Base-by-base conservation (phyloP, 2,888 invertebrate genomes). In the Cerastoderma edule region DNA sequence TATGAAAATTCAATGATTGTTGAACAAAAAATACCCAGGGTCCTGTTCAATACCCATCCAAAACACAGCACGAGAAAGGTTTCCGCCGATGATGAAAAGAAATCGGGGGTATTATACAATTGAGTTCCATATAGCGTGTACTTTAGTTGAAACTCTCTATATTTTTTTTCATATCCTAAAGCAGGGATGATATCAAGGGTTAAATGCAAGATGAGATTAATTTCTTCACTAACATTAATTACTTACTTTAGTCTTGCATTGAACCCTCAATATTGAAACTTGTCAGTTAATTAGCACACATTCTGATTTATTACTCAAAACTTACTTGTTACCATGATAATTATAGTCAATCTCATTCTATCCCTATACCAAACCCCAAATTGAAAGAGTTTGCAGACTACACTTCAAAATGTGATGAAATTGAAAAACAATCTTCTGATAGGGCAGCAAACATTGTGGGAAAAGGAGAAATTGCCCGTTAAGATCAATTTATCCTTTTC, bases 1-100 rank as follows among this genome's bases (percentile, higher is more conserved):
- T 68, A 76, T 74, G 76, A 80, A 80, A 80, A 80, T 80, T 76
- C 76, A 77, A 80, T 76, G 76, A 76, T 71, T 76, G 76, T 74
- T 71, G 71, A 65, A 80, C 72, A 69, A 70, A 72, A n/a, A 69
- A 70, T 67, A 72, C 72, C 54, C 65, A 50, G 22, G 60, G 39
- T 60, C 60, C 22, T 60, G 35, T 39, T 39, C 44, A 44, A 53
- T 54, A 67, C 50, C 33, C 19, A 54, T 44, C 54, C 44, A 67
- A 67, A 39, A 35, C 33, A 10, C 33, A 33, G 13, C 50, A 66
- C 35, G 35, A 50, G n/a, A n/a, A 53, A 13, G 27, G 28, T n/a
- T 28, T 28, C 32, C 4, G n/a, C 30, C 13, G 24, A 53, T 22
- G 22, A 50, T 33, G 46, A 22, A 57, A 30, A 28, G 16, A 27